These are phyloP conservation scores for Crambe crambe DNA, from an alignment of 37 sponge, comb jelly and placozoan genomes.

Conservation along the genomic window DNA sequence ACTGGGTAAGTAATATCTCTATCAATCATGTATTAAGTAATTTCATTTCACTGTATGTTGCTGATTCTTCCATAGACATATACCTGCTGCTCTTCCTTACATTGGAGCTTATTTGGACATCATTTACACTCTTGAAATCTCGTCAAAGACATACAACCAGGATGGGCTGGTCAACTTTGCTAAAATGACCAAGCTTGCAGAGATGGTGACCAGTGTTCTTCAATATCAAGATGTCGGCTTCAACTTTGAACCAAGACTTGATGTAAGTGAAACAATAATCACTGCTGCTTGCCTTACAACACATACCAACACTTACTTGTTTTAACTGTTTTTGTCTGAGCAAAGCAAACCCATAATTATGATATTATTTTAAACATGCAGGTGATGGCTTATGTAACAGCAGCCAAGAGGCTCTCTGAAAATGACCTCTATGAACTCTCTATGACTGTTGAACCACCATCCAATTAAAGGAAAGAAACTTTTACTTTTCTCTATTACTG, in stretches of 20 bases:
- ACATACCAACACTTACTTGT: no score
- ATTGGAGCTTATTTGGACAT: slow-evolving; percentile 86
- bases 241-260: slow-evolving; percentile 55
- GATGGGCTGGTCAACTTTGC: slow-evolving; percentile 88
- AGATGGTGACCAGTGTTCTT: slow-evolving; percentile 31
- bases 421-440: slow-evolving; percentile 71
- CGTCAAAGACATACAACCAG: slow-evolving; percentile 63
- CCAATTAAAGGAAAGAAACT: no score
- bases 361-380: neutral
- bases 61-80: slow-evolving; percentile 23
- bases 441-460: slow-evolving; percentile 12
- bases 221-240: slow-evolving; percentile 38
- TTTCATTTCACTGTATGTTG: neutral
- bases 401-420: slow-evolving; percentile 57
- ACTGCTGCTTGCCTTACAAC: no score
- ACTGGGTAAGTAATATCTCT: neutral
- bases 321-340: neutral
- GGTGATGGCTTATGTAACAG: slow-evolving; percentile 64
- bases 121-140: slow-evolving; percentile 73
- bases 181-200: slow-evolving; percentile 82
- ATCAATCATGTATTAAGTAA: neutral
- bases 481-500: no score
- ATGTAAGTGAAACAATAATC: slow-evolving; percentile 46
- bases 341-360: neutral
- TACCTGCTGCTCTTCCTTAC: slow-evolving; percentile 79